Evolutionary conservation across 2,888 invertebrate species (phyloP), one percentile per base, ranked within the genome.

Genomic region (Cyclophora punctaria): DNA sequence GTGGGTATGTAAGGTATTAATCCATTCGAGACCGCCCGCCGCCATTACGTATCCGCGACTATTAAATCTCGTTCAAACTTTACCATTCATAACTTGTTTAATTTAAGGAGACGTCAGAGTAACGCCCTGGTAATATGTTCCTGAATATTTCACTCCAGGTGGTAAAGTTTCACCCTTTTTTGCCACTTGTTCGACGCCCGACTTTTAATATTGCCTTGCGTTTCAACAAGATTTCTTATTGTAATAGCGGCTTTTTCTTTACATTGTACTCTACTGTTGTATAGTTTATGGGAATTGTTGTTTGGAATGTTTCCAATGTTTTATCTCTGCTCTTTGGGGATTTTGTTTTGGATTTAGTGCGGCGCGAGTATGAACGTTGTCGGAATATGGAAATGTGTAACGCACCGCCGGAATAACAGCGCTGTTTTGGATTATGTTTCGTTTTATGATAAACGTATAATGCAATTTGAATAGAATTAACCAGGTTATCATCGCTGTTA

Each of bases 31-130:
- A 46, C 34, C 46, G 45, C 48, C 46, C 50, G 60, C 61, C 58
- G 66, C 59, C 69, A 71, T 69, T 69, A 72, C 67, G 66, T 71
- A 71, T 69, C 67, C 67, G 58, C 65, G 62, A 70, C 68, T 74
- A 70, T 72, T 67, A 73, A 70, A 73, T 69, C 73, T 65, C 45
- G 58, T 59, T 61, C 63, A 58, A 69, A 71, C 60, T 72, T 73
- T 63, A 58, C 64, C 69, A 71, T 77, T 76, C 75, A 77, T 75
- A 78, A 76, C 75, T 75, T 76, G 75, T 75, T 77, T 74, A 74
- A 78, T 77, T 75, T 73, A 67, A 69, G 63, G 62, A 69, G 73
- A 73, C 71, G 72, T 68, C 64, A 65, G 53, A 48, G 55, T 62
- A 53, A 52, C 56, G 62, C 59, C 60, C 60, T 56, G 60, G 66